A percentile compares a stretch with the other conserved stretches of the same genome.
Evolutionary conservation across 2,113 vertebrate species (phyloP).

Genomic region (Bufo bufo): DNA sequence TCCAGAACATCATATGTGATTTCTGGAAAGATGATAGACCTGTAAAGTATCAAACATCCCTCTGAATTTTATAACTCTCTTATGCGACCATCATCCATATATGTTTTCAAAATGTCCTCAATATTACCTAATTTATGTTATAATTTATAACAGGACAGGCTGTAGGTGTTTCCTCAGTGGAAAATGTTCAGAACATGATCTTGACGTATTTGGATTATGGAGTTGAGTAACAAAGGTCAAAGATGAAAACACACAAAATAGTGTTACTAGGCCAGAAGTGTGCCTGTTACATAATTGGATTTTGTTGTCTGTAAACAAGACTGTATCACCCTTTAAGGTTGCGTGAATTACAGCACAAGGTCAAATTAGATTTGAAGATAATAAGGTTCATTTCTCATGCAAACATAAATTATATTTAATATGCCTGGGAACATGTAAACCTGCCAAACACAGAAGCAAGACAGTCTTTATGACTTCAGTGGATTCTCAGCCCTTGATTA

Average conservation of each 20-base stretch:
- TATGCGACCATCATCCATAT: not conserved
- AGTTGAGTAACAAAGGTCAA: not conserved
- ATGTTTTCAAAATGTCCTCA: not conserved
- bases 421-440: conserved; percentile 75
- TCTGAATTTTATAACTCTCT: not conserved
- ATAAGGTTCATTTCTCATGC: conserved; percentile 70
- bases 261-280: not conserved
- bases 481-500: conserved; percentile 81
- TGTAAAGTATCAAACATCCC: not conserved
- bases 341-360: not conserved
- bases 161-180: not conserved
- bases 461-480: conserved; percentile 83
- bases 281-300: not conserved
- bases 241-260: not conserved
- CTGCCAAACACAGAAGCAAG: conserved; percentile 79
- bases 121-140: not conserved
- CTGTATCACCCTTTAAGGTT: not conserved
- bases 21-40: not conserved
- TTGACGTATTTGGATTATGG: not conserved
- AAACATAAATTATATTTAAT: conserved; percentile 77
- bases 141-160: not conserved
- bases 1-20: not conserved
- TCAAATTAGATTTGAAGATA: conserved; percentile 65
- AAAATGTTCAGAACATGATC: not conserved
- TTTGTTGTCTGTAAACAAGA: not conserved